Conservation (phyloP, 2,113 vertebrate genomes). For the Setophaga kirtlandii region DNA sequence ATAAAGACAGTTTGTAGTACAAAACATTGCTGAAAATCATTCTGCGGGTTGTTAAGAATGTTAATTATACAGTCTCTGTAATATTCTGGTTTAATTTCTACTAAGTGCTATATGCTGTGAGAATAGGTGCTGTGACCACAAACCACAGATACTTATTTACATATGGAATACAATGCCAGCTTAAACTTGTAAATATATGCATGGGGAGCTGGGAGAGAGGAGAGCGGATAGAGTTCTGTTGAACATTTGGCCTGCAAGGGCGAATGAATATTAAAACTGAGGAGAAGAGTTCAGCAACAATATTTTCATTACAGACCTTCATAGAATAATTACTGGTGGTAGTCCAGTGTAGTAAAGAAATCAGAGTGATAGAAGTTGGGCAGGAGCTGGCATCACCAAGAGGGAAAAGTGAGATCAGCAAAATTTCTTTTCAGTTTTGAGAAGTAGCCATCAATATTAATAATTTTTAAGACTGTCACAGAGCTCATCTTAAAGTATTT, state of each 20-base stretch:
- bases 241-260: neutral
- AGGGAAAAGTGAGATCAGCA: neutral
- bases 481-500: neutral
- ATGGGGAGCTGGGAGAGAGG: neutral
- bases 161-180: neutral
- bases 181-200: neutral
- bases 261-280: neutral
- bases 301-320: neutral
- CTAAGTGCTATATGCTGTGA: neutral
- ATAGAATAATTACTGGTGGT: neutral
- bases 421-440: neutral
- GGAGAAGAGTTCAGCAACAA: neutral
- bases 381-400: neutral
- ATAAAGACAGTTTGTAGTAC: neutral
- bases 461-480: neutral
- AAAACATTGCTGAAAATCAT: constrained; percentile 6
- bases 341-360: neutral
- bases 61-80: neutral
- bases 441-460: neutral
- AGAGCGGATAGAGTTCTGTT: neutral
- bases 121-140: neutral
- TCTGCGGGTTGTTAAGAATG: neutral
- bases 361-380: neutral
- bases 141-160: neutral
- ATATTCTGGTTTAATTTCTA: neutral